These are phyloP conservation scores for Coreoperca whiteheadi DNA, from an alignment of 2,113 vertebrate genomes.

Conservation along the genomic window DNA sequence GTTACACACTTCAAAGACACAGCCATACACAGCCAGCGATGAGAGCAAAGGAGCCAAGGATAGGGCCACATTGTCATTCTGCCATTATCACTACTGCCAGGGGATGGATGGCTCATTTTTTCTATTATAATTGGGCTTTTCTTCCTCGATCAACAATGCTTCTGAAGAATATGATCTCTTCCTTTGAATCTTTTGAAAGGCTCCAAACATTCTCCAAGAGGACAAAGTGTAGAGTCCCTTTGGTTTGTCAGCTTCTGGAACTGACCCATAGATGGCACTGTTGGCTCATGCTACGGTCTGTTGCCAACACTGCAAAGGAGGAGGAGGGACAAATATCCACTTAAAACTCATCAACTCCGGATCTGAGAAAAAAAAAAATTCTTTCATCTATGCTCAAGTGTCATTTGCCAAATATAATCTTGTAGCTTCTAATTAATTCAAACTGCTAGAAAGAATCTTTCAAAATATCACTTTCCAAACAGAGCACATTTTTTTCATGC, in stretches of 20 bases:
- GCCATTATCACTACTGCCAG: slow-evolving; percentile 76
- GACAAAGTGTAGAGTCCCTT: slow-evolving; percentile 14
- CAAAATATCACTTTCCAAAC: slow-evolving; percentile 83
- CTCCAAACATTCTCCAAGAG: slow-evolving; percentile 61
- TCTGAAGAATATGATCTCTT: slow-evolving; percentile 82
- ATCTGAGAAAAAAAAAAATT: slow-evolving; percentile 63
- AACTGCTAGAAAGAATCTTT: slow-evolving; percentile 82
- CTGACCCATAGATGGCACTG: slow-evolving; percentile 85
- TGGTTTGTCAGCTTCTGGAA: slow-evolving; percentile 37
- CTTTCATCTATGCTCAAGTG: slow-evolving; percentile 83
- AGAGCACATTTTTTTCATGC: slow-evolving; percentile 65
- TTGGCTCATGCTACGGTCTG: slow-evolving; percentile 79
- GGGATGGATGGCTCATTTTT: slow-evolving; percentile 67
- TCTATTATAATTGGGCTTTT: slow-evolving; percentile 67
- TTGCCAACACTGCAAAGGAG: slow-evolving; percentile 35
- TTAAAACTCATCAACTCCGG: slow-evolving; percentile 77
- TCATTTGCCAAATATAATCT: slow-evolving; percentile 86
- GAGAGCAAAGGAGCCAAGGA: slow-evolving; percentile 74
- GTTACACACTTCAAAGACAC: slow-evolving; percentile 85
- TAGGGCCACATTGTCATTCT: slow-evolving; percentile 76
- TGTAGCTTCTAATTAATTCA: slow-evolving; percentile 87
- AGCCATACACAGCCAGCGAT: slow-evolving; percentile 77
- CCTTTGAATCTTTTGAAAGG: slow-evolving; percentile 78
- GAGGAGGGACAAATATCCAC: slow-evolving; percentile 59
- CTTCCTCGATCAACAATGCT: slow-evolving; percentile 73